phyloP scores from a whole-genome alignment of 2,888 invertebrate species.

The Lycaena phlaeas region DNA sequence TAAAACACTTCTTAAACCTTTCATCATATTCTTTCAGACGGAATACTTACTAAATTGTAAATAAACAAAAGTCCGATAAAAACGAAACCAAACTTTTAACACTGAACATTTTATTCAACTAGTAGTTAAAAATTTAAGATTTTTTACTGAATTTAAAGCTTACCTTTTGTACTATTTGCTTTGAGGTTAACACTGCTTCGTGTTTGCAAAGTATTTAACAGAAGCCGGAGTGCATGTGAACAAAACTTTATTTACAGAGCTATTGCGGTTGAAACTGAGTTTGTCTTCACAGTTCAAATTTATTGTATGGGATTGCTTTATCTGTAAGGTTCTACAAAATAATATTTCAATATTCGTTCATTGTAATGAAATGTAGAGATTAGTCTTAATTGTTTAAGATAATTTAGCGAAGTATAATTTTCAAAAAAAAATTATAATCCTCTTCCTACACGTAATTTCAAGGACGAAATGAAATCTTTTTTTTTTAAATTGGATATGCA shows the following conservation, averaged over 20 bases:
- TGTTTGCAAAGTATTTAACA: conserved; percentile 12
- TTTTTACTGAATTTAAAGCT: conserved; percentile 8
- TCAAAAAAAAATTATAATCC: no score
- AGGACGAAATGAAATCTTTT: no score
- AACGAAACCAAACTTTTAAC: neutral
- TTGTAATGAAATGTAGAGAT: no score
- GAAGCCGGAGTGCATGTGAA: conserved; percentile 10
- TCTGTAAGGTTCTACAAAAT: neutral
- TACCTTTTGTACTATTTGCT: conserved; percentile 9
- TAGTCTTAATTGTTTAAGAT: no score
- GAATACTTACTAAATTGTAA: no score
- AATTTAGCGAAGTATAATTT: no score
- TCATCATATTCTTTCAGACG: no score
- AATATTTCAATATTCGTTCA: neutral
- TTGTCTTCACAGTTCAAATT: neutral
- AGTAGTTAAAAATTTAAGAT: conserved; percentile 2
- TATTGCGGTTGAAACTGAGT: conserved; percentile 8
- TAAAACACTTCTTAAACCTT: no score
- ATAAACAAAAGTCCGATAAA: neutral
- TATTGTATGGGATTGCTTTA: neutral
- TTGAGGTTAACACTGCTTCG: conserved; percentile 9
- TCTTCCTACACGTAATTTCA: no score
- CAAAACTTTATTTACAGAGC: conserved; percentile 10
- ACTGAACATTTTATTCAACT: neutral
- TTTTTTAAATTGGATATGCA: no score